Evolutionary conservation across 2,888 invertebrate species (phyloP), one percentile per base, ranked within the genome.

Genomic region (Ormyrus pomaceus): DNA sequence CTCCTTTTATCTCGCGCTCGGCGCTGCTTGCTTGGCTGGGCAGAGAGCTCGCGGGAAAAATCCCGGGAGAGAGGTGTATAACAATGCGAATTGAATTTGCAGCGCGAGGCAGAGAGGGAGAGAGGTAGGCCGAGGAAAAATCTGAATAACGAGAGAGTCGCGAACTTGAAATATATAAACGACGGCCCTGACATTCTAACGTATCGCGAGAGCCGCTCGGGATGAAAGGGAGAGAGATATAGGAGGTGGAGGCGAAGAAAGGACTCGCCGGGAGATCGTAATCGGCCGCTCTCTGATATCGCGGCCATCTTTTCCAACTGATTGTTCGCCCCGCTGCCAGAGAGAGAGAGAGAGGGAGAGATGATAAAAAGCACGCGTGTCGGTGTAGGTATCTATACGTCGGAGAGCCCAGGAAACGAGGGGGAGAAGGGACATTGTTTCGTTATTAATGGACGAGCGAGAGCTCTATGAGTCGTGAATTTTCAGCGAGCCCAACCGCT

Each of bases 171-270:
- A 82, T 83, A 85, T 77, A 72, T 19, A 19, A 19, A 80, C 65
- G 77, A 73, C 80, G 75, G 80, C 83, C 83, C 82, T 82, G 83
- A 82, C 79, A 80, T 82, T 86, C 86, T 68, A 19, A 5, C 56
- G 59, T 34, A 34, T 53, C 11, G 50, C 50, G 50, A 3, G 65
- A 4, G 59, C 9, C 46, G 70, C 45, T 6, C 10, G 34, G 69
- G 62, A 62, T 74, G 68, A 53, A 68, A 59, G 55, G 10, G 69
- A 62, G 51, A 46, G 5, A 66, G 56, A 62, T 11, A 10, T 51
- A 19, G n/a, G 62, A 4, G 56, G 13, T 59, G 13, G 13, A 13
- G 4, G 48, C 9, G 45, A 62, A 70, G 71, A 59, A 58, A 13
- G 66, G 72, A 53, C 46, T 51, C n/a, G 8, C 45, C 19, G 19